A percentile compares a stretch with the other conserved stretches of the same genome.
Conservation (phyloP, 2,797 vertebrate species). For the Anguilla megastoma region DNA sequence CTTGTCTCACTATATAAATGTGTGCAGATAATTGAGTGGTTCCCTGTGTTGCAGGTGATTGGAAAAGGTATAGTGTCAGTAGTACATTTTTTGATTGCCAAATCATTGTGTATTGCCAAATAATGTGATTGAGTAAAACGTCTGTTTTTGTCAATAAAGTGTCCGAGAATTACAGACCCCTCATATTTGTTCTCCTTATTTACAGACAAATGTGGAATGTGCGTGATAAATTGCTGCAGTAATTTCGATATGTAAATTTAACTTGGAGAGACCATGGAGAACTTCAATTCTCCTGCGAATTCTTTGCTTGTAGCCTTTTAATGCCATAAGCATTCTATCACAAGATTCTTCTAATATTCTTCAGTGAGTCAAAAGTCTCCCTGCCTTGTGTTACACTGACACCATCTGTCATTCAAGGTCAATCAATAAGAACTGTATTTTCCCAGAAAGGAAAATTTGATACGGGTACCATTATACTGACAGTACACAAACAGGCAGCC, state of each 20-base stretch:
- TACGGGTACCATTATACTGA: no score
- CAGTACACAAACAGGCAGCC: no score
- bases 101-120: conserved; percentile 39
- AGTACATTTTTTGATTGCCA: conserved; percentile 29
- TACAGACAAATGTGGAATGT: neutral
- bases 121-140: conserved; percentile 23
- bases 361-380: neutral
- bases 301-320: neutral
- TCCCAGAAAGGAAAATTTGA: no score
- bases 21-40: neutral
- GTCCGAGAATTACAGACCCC: conserved; percentile 10
- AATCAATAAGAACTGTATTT: neutral
- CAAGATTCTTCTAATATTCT: neutral
- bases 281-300: neutral
- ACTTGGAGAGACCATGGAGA: neutral
- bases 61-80: conserved; percentile 28
- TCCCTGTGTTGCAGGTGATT: conserved; percentile 19
- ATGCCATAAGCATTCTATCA: neutral
- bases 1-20: conserved; percentile 11
- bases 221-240: neutral
- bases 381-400: neutral
- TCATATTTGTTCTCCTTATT: neutral
- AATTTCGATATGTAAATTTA: neutral
- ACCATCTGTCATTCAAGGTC: neutral
- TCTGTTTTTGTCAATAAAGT: conserved; percentile 35